Evolutionary conservation across 2,888 invertebrate species (phyloP), one percentile per base, ranked within the genome.

Genomic region (Tricholauxania praeusta): DNA sequence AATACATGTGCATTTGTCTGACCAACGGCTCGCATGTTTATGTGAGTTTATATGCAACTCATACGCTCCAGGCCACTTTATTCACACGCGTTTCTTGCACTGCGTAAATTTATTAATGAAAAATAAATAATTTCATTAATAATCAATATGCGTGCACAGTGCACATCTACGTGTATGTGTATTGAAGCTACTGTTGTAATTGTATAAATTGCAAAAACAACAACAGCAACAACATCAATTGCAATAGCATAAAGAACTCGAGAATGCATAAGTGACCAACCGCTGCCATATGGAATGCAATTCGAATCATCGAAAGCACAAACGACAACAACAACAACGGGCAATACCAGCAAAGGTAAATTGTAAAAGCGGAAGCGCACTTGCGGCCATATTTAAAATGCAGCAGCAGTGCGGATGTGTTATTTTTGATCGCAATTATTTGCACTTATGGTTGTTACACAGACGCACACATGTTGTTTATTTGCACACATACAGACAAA

Each of bases 91-190:
- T 14, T 19, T 12, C 39, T 63, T 22, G 64, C 22, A 48, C 49
- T 64, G 64, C 15, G 64, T 64, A 64, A 64, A 64, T 64, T 64
- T 19, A 49, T 64, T 59, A 59, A 68, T 68, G 68, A 59, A 68
- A 68, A 68, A 68, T 60, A 68, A 68, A 68, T 68, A 49, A 57
- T 57, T 68, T 57, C 68, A 68, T 64, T 49, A 64, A 49, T 22
- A 64, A 64, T 49, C 64, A n/a, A 64, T 19, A 17, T n/a, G 64
- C 48, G 63, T 14, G n/a, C 14, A 17, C 28, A 39, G n/a, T 1
- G 60, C 3, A 28, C 60, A 48, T 28, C 28, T 28, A n/a, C 48
- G 62, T 12, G 17, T 1, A 10, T 57, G 57, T 57, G 57, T 12
- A 28, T 57, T 57, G 57, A 19, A 57, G 12, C 19, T 19, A 6